These are phyloP conservation scores for Phenacoccus solenopsis DNA, from an alignment of 1,140 invertebrate species.

Conservation along the genomic window DNA sequence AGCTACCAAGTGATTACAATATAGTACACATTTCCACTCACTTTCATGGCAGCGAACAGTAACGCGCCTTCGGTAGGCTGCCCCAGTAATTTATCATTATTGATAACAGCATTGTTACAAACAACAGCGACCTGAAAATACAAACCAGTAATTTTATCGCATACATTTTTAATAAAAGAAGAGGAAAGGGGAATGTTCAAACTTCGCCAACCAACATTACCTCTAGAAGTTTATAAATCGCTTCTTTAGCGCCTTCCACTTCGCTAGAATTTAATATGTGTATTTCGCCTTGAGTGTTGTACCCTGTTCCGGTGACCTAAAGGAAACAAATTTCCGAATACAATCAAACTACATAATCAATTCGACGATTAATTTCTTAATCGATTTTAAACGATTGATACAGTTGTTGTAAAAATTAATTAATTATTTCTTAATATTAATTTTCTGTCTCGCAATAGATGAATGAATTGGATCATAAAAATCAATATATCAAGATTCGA, in stretches of 20 bases:
- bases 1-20: not conserved
- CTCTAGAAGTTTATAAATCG: constrained; percentile 40
- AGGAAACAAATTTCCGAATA: not conserved
- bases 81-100: constrained; percentile 71
- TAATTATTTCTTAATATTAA: too few relatives aligned
- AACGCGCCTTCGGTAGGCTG: constrained; percentile 97
- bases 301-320: constrained; percentile 73
- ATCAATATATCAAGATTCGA: too few relatives aligned
- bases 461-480: too few relatives aligned
- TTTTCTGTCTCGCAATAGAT: too few relatives aligned
- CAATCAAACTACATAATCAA: not conserved
- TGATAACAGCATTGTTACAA: constrained; percentile 93
- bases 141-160: constrained; percentile 13
- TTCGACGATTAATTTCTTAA: too few relatives aligned
- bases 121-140: constrained; percentile 62
- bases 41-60: constrained; percentile 79
- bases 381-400: too few relatives aligned
- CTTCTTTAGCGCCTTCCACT: constrained; percentile 52
- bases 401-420: too few relatives aligned
- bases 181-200: too few relatives aligned
- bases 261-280: constrained; percentile 64
- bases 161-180: too few relatives aligned
- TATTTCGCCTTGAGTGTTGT: constrained; percentile 73
- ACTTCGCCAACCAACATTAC: constrained; percentile 25
- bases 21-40: constrained; percentile 26